phyloP scores from a whole-genome alignment of 1,140 invertebrate species.

The Diabrotica virgifera region DNA sequence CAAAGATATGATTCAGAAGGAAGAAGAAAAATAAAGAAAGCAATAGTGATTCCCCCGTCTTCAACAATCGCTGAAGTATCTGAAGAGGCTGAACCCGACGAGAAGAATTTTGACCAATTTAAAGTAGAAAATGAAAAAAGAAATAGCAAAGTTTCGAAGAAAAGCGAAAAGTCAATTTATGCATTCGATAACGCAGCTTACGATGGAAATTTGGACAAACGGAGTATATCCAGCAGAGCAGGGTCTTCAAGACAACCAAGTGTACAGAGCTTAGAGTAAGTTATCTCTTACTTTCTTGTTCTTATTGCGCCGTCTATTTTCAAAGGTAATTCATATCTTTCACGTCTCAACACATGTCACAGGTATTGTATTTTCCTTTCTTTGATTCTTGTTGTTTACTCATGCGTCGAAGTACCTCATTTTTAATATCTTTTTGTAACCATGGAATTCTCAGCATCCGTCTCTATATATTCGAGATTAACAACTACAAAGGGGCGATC shows the following conservation, averaged over 20 bases:
- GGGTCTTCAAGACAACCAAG: constrained; percentile 19
- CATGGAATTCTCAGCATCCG: too few species aligned
- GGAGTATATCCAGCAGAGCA: constrained; percentile 6
- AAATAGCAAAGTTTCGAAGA: not conserved
- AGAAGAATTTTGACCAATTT: not conserved
- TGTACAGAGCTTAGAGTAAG: constrained; percentile 25
- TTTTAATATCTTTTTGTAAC: too few species aligned
- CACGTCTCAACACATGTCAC: too few species aligned
- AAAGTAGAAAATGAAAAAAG: constrained; percentile 5
- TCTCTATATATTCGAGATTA: too few species aligned
- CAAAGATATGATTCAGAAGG: constrained; percentile 8
- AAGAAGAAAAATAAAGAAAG: constrained; percentile 1
- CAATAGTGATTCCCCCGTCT: not conserved
- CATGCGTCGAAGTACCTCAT: too few species aligned
- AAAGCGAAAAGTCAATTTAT: not conserved
- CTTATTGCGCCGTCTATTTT: too few species aligned
- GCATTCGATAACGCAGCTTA: constrained; percentile 22
- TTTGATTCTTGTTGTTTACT: too few species aligned
- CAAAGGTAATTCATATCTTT: too few species aligned
- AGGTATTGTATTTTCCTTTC: too few species aligned
- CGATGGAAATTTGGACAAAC: constrained; percentile 15
- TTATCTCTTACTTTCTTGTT: not conserved
- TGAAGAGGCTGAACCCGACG: not conserved
- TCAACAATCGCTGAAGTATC: constrained; percentile 8
- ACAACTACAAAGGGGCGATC: too few species aligned